Conservation (phyloP, 2,113 vertebrate species). For the Brienomyrus brachyistius region DNA sequence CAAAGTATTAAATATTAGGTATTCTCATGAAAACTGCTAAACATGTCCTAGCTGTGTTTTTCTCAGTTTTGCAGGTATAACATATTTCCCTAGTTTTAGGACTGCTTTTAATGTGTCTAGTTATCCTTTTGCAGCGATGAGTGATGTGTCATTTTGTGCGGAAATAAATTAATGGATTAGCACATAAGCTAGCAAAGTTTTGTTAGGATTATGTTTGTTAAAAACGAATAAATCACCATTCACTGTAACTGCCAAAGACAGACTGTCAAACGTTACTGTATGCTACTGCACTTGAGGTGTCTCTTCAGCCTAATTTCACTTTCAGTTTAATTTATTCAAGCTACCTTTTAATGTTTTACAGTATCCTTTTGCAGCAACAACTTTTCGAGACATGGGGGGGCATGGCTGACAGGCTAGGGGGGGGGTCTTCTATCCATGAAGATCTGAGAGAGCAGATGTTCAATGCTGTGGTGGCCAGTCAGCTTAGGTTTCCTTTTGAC, state of each 20-base stretch:
- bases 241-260: neutral
- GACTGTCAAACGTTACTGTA: neutral
- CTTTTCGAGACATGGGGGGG: too few species aligned
- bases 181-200: neutral
- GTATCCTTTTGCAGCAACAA: neutral
- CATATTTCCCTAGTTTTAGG: neutral
- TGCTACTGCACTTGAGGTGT: neutral
- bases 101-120: neutral
- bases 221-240: neutral
- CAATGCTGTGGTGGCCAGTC: neutral
- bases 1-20: neutral
- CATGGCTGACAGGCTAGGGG: too few species aligned
- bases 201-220: neutral
- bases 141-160: neutral
- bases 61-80: neutral
- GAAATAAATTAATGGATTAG: neutral
- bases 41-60: neutral
- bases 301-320: neutral
- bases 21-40: neutral
- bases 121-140: neutral
- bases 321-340: neutral
- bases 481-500: neutral
- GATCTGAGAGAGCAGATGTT: neutral
- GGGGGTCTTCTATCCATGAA: neutral
- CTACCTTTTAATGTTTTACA: neutral